These are phyloP conservation scores for Didymodactylos carnosus DNA, from an alignment of 2,888 invertebrate genomes.

Conservation along the genomic window DNA sequence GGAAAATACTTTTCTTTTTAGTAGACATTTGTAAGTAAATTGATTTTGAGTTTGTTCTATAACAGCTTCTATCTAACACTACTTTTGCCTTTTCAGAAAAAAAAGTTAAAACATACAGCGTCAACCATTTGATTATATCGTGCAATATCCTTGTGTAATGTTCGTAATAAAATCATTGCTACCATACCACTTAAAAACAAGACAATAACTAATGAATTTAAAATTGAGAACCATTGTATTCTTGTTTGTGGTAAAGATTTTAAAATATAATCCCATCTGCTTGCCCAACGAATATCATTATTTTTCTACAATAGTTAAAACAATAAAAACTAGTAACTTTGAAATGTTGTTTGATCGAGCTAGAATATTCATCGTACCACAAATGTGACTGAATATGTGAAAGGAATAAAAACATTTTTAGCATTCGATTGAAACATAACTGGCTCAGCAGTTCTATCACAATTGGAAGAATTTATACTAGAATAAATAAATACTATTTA, in stretches of 20 bases:
- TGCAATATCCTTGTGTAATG: constrained; percentile 91
- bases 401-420: constrained; percentile 6
- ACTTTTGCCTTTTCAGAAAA: no score
- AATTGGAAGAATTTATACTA: not conserved
- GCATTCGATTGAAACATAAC: not conserved
- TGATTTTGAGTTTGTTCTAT: not conserved
- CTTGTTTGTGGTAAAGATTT: constrained; percentile 95
- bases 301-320: constrained; percentile 22
- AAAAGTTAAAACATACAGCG: constrained; percentile 35
- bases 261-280: constrained; percentile 94
- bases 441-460: not conserved
- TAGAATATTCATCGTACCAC: no score
- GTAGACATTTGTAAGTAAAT: no score
- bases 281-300: constrained; percentile 67
- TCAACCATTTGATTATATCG: constrained; percentile 68
- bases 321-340: not conserved
- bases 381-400: constrained; percentile 16
- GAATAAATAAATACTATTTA: not conserved
- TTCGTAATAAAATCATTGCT: constrained; percentile 89
- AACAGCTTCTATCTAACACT: no score
- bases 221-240: constrained; percentile 91
- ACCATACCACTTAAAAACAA: constrained; percentile 95
- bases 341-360: not conserved
- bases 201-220: constrained; percentile 89
- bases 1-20: no score